Evolutionary conservation across 2,888 invertebrate species (phyloP).

Genomic region (Athalia circularis): DNA sequence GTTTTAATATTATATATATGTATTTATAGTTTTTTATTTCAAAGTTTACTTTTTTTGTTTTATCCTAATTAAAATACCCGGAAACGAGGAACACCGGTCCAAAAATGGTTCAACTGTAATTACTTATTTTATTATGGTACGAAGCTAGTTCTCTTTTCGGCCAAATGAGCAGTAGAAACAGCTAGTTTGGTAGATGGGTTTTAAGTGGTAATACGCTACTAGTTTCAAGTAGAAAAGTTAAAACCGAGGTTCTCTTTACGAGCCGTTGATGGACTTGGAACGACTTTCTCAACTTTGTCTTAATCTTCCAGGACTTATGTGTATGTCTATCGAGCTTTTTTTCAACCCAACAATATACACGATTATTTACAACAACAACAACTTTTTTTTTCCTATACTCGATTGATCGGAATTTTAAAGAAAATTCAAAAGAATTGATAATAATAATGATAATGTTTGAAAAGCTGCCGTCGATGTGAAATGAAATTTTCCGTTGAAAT

Average conservation of each 20-base stretch:
- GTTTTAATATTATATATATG: neutral
- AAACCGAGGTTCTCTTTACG: slow-evolving; percentile 22
- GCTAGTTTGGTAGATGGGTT: neutral
- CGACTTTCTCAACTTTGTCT: slow-evolving; percentile 34
- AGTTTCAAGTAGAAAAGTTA: slow-evolving; percentile 28
- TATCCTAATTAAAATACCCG: too few relatives aligned
- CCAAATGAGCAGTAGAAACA: too few relatives aligned
- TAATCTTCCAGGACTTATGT: slow-evolving; percentile 28
- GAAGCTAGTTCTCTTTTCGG: too few relatives aligned
- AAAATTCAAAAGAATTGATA: neutral
- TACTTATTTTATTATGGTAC: too few relatives aligned
- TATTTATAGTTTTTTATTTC: neutral
- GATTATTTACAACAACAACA: too few relatives aligned
- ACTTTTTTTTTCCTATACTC: too few relatives aligned
- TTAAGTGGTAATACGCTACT: neutral
- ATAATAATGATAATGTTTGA: slow-evolving; percentile 9
- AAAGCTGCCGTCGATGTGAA: neutral
- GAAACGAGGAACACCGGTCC: too few relatives aligned
- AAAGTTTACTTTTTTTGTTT: too few relatives aligned
- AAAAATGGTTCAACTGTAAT: too few relatives aligned
- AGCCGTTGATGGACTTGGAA: slow-evolving; percentile 34
- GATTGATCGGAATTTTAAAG: too few relatives aligned
- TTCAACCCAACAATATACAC: too few relatives aligned
- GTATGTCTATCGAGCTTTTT: too few relatives aligned
- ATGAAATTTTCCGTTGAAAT: neutral